Percentiles rank a stretch among this genome's conserved stretches.
Conservation (phyloP, 2,797 vertebrate genomes). For the Phrynocephalus vlangalii region DNA sequence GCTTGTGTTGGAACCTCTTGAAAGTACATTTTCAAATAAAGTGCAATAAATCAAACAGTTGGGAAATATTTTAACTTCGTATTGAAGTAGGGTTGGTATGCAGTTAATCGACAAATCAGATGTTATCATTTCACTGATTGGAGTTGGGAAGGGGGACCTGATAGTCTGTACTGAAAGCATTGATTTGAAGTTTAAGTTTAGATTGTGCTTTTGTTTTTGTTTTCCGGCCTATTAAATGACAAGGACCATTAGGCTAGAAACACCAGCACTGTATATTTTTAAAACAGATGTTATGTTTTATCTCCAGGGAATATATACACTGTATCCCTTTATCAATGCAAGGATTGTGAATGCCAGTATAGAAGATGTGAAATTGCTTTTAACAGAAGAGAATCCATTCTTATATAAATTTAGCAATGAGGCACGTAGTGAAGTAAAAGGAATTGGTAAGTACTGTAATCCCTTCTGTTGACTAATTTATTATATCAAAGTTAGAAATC, state of each 20-base stretch:
- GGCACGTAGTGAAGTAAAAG: slow-evolving; percentile 89
- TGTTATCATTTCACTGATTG: not conserved
- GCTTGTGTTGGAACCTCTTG: not conserved
- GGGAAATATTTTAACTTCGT: not conserved
- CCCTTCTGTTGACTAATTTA: slow-evolving; percentile 7
- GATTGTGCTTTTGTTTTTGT: not conserved
- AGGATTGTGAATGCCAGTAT: slow-evolving; percentile 89
- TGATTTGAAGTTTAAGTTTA: not conserved
- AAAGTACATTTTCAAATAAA: not conserved
- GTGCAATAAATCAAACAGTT: not conserved
- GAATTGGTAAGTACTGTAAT: slow-evolving; percentile 81
- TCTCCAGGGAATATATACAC: slow-evolving; percentile 92
- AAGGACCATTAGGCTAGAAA: not conserved
- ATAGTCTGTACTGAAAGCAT: not conserved
- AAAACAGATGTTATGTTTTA: slow-evolving; percentile 49
- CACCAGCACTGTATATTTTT: slow-evolving; percentile 21
- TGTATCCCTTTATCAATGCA: slow-evolving; percentile 94
- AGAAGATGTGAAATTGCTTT: slow-evolving; percentile 93
- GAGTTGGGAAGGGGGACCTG: not conserved
- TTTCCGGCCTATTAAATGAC: not conserved
- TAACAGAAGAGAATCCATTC: slow-evolving; percentile 98
- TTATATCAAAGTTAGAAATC: not conserved
- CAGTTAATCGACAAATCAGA: no score
- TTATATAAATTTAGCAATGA: slow-evolving; percentile 90
- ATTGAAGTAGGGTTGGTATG: not conserved